Percentiles rank a stretch among this genome's conserved stretches.
Conservation (phyloP, 2,797 vertebrate genomes). For the Nannoperca obscura region DNA sequence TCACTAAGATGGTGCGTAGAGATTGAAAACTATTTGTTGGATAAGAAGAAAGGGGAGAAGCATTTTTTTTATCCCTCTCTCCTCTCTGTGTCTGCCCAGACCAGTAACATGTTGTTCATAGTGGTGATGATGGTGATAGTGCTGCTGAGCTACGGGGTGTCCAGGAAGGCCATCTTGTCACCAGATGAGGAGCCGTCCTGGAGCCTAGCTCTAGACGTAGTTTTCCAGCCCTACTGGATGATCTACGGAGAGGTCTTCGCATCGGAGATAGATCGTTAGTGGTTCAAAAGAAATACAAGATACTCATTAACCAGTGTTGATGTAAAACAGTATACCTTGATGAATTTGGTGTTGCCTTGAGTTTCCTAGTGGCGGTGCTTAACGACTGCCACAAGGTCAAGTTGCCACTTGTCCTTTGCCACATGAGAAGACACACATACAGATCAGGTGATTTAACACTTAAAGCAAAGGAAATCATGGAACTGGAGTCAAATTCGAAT, state of each 20-base stretch:
- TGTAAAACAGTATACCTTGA: slow-evolving; percentile 6
- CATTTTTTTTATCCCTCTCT: neutral
- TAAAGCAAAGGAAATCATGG: neutral
- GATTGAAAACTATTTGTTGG: neutral
- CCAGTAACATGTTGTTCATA: slow-evolving; percentile 98
- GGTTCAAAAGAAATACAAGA: slow-evolving; percentile 15
- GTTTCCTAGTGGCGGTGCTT: neutral
- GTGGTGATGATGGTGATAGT: slow-evolving; percentile 98
- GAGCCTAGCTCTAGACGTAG: slow-evolving; percentile 90
- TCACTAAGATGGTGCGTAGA: slow-evolving; percentile 95
- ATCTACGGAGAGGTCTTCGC: slow-evolving; percentile 98
- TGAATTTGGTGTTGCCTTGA: neutral
- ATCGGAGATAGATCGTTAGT: slow-evolving; percentile 90
- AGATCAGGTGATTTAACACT: neutral
- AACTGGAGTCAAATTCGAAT: neutral
- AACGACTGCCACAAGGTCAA: neutral
- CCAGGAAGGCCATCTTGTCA: slow-evolving; percentile 94
- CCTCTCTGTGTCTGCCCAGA: slow-evolving; percentile 78
- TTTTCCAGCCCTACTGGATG: slow-evolving; percentile 99
- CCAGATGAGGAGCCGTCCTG: slow-evolving; percentile 93
- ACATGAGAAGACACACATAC: neutral
- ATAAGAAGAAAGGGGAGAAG: neutral
- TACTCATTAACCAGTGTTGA: slow-evolving; percentile 2
- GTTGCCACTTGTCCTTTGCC: neutral
- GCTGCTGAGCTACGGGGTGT: slow-evolving; percentile 94